Base-by-base conservation (phyloP, 2,113 vertebrate genomes). In the Centropus bengalensis region DNA sequence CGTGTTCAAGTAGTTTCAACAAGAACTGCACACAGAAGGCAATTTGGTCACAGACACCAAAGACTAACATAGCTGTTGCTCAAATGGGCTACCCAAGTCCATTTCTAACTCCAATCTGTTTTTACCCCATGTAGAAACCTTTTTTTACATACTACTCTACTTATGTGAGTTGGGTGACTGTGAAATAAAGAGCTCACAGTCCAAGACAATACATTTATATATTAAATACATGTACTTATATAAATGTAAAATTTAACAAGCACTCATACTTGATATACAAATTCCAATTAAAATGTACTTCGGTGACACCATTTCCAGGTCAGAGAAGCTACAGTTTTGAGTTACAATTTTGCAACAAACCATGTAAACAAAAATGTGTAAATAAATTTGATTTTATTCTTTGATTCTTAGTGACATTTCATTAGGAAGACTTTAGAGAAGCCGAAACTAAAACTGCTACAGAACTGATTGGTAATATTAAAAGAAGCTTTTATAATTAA, bases 1-100 rank as follows among this genome's bases (percentile, higher is more conserved):
- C n/a, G 54, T 32, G 67, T 32, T 33, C 15, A 18, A 64, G 11
- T 17, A 69, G 26, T 36, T 59, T 62, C 32, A 81, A 83, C 28
- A 74, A 17, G 12, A 85, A 59, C 21, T 7, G 20, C 4, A 75
- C 9, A 42, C 6, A 73, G 28, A 69, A 66, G 80, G 54, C 18
- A 51, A 12, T 12, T 6, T 38, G 5, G n/a, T 40, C 12, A 10
- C 18, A 78, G n/a, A 77, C 7, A 45, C 20, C 21, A n/a, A 49
- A 58, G 14, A 45, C 14, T 12, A 60, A 44, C 11, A 23, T 3
- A 5, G 32, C 86, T 71, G 33, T 19, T 27, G 6, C 42, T 69
- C 28, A 47, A 56, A 40, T 0, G 1, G 10, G 28, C 45, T 69
- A 44, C 3, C 14, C 1, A 86, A 67, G 4, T 40, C 89, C 2